phyloP scores from a whole-genome alignment of 2,797 vertebrate genomes.

The Xenentodon cancila region DNA sequence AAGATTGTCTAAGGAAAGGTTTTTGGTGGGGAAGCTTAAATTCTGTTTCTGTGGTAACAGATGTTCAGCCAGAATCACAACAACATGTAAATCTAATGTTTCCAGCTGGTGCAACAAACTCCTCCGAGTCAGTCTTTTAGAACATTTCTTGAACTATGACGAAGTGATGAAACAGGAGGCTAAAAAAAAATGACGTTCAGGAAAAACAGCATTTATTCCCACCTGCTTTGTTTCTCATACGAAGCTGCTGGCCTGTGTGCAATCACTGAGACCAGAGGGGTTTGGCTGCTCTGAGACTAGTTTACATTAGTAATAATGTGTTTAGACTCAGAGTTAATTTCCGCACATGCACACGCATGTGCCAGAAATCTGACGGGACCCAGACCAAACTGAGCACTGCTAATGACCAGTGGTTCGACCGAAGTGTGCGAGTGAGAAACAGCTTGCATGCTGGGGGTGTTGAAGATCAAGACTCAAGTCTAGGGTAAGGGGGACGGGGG shows the following conservation, averaged over 20 bases:
- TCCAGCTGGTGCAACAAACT: slow-evolving; percentile 19
- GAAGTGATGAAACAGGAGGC: slow-evolving; percentile 19
- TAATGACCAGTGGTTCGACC: slow-evolving; percentile 35
- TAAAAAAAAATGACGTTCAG: slow-evolving; percentile 31
- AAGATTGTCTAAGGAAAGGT: neutral
- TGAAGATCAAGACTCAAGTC: slow-evolving; percentile 32
- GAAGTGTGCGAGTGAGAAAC: no score
- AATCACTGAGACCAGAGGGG: slow-evolving; percentile 3
- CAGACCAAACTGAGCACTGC: slow-evolving; percentile 27
- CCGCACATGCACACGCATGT: slow-evolving; percentile 37
- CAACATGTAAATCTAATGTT: slow-evolving; percentile 26
- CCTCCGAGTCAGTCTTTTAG: slow-evolving; percentile 43
- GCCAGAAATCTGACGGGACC: slow-evolving; percentile 53
- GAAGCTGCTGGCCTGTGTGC: slow-evolving; percentile 38
- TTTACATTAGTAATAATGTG: slow-evolving; percentile 65
- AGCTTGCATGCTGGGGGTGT: slow-evolving; percentile 20
- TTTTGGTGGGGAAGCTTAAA: slow-evolving; percentile 8
- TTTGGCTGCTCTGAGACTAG: slow-evolving; percentile 21
- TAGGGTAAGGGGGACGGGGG: no score
- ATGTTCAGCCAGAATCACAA: slow-evolving; percentile 14
- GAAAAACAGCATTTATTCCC: slow-evolving; percentile 36
- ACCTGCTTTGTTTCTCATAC: slow-evolving; percentile 41
- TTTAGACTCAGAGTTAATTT: slow-evolving; percentile 60
- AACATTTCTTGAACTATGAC: slow-evolving; percentile 10
- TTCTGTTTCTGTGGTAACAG: slow-evolving; percentile 20